Conservation (phyloP, 2,888 invertebrate genomes). For the Agonopterix heracliana region DNA sequence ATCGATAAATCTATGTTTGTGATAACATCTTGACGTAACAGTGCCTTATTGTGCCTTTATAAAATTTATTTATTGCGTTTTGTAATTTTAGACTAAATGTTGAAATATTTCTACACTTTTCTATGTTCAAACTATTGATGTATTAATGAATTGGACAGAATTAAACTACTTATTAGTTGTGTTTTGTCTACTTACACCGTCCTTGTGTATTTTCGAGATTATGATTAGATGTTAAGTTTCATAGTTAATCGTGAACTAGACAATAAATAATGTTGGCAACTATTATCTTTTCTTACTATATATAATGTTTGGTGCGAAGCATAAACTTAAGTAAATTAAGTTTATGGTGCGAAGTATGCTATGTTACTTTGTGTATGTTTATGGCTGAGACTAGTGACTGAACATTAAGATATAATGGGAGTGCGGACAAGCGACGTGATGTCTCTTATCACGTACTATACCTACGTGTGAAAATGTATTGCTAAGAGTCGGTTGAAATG, state of each 20-base stretch:
- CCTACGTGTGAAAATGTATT: too few relatives aligned
- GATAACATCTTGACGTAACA: slow-evolving; percentile 71
- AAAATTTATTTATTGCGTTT: slow-evolving; percentile 65
- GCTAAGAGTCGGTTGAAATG: too few relatives aligned
- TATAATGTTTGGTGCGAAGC: slow-evolving; percentile 29
- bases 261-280: slow-evolving; percentile 53
- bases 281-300: slow-evolving; percentile 37
- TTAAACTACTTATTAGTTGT: slow-evolving; percentile 60
- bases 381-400: slow-evolving; percentile 50
- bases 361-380: slow-evolving; percentile 41
- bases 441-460: too few relatives aligned
- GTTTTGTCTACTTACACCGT: slow-evolving; percentile 73
- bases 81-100: slow-evolving; percentile 56
- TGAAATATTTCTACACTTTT: slow-evolving; percentile 59
- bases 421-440: slow-evolving; percentile 7
- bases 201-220: slow-evolving; percentile 75
- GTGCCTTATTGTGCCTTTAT: slow-evolving; percentile 74
- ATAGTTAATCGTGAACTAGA: slow-evolving; percentile 54
- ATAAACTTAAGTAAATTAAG: too few relatives aligned
- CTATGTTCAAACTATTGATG: slow-evolving; percentile 52
- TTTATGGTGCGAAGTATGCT: slow-evolving; percentile 31
- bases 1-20: slow-evolving; percentile 59
- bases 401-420: slow-evolving; percentile 27
- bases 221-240: slow-evolving; percentile 61
- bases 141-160: slow-evolving; percentile 50